Conservation (phyloP, 2,113 vertebrate genomes). For the Petrocephalus microphthalmus region DNA sequence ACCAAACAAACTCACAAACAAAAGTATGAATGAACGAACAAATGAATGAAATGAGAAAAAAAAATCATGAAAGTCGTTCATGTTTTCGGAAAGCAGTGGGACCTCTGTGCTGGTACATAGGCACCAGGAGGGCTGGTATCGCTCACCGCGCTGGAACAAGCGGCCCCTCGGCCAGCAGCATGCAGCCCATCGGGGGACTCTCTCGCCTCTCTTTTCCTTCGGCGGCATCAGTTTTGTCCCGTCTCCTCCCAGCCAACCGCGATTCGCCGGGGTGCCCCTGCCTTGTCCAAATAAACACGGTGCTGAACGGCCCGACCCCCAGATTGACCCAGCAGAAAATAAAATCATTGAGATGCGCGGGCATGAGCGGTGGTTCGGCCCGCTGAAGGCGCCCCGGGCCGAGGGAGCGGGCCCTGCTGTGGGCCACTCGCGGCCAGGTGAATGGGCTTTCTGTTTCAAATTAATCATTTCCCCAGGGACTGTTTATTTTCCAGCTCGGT, state of each 20-base stretch:
- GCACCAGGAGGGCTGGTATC: not conserved
- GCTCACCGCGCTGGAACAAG: not conserved
- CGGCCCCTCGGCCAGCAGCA: not conserved
- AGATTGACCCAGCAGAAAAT: constrained; percentile 19
- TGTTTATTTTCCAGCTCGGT: not conserved
- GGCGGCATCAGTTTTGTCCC: not conserved
- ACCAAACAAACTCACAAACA: not conserved
- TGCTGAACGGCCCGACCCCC: constrained; percentile 2
- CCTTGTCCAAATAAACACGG: constrained; percentile 13
- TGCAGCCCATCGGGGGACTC: not conserved
- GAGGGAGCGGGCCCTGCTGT: not conserved
- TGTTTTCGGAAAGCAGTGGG: not conserved
- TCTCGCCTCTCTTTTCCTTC: not conserved
- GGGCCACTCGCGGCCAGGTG: not conserved
- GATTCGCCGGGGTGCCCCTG: not conserved
- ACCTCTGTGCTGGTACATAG: not conserved
- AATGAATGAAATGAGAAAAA: not conserved
- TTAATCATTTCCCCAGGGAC: not conserved
- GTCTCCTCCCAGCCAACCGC: not conserved
- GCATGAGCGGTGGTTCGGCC: not conserved
- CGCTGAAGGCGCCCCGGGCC: not conserved
- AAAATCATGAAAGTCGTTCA: not conserved
- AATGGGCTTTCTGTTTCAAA: not conserved
- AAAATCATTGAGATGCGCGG: constrained; percentile 15
- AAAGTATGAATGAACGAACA: not conserved